Conservation (phyloP, 2,888 invertebrate genomes). For the Oconnorella tubifera region DNA sequence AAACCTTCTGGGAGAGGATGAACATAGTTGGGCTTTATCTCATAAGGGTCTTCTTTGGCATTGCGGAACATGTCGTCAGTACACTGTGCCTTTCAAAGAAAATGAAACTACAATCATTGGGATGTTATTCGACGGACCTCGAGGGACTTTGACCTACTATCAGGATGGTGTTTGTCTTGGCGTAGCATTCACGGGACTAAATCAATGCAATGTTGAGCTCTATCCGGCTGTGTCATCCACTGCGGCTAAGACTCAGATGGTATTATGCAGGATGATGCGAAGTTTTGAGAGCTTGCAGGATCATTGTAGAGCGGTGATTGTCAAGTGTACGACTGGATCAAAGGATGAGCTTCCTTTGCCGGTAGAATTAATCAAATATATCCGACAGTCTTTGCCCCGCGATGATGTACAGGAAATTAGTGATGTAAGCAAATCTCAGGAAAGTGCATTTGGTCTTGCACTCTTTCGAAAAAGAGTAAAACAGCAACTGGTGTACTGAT, state of each 20-base stretch:
- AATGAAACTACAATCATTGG: slow-evolving; percentile 69
- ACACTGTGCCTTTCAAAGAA: slow-evolving; percentile 68
- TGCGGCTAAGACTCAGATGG: slow-evolving; percentile 73
- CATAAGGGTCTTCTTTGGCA: slow-evolving; percentile 72
- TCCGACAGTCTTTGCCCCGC: slow-evolving; percentile 56
- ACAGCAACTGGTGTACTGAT: not conserved
- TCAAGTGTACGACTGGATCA: slow-evolving; percentile 60
- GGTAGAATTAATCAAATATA: slow-evolving; percentile 61
- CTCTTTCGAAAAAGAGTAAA: not conserved
- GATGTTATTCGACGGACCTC: slow-evolving; percentile 65
- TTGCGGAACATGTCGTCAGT: slow-evolving; percentile 64
- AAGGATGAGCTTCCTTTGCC: slow-evolving; percentile 63
- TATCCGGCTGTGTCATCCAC: slow-evolving; percentile 71
- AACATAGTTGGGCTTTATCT: slow-evolving; percentile 69
- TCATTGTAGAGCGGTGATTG: slow-evolving; percentile 60
- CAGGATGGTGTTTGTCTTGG: slow-evolving; percentile 69
- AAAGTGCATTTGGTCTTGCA: not conserved
- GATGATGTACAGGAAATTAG: not conserved
- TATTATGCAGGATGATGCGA: slow-evolving; percentile 62
- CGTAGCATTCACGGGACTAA: slow-evolving; percentile 67
- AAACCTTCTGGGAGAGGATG: slow-evolving; percentile 70
- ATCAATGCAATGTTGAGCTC: slow-evolving; percentile 60
- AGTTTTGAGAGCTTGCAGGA: slow-evolving; percentile 69
- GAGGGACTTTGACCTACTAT: slow-evolving; percentile 69
- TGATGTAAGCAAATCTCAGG: not conserved